Evolutionary conservation across 2,113 vertebrate genomes (phyloP).

Genomic region (Gobius niger): DNA sequence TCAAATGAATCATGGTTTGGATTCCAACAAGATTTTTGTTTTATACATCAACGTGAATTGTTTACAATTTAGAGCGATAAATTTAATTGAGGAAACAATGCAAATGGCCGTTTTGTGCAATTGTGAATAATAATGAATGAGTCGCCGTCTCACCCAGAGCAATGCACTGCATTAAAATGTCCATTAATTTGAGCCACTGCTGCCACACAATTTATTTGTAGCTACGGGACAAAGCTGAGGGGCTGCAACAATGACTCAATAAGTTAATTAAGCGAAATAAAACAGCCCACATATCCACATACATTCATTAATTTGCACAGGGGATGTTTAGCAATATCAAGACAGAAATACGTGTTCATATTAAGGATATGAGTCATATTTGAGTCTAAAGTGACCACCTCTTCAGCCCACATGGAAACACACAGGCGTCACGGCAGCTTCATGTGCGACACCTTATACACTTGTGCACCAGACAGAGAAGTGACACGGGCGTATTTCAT

Average conservation of each 20-base stretch:
- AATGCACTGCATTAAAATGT: slow-evolving; percentile 12
- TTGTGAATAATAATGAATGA: neutral
- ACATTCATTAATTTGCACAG: neutral
- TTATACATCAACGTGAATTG: neutral
- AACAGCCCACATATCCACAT: neutral
- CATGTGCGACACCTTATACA: slow-evolving; percentile 33
- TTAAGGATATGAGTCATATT: slow-evolving; percentile 58
- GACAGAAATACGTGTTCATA: neutral
- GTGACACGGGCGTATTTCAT: neutral
- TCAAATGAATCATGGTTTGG: slow-evolving; percentile 3
- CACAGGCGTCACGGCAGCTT: slow-evolving; percentile 46
- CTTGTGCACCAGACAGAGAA: slow-evolving; percentile 20
- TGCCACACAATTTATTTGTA: slow-evolving; percentile 41
- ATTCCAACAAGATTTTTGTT: neutral
- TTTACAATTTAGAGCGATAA: neutral
- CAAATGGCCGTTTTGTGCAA: neutral
- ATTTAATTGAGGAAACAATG: neutral
- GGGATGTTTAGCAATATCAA: neutral
- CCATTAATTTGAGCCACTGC: slow-evolving; percentile 24
- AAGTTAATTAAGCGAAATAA: slow-evolving; percentile 23
- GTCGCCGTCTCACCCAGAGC: neutral
- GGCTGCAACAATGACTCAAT: slow-evolving; percentile 38
- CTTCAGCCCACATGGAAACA: slow-evolving; percentile 62
- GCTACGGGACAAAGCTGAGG: slow-evolving; percentile 14
- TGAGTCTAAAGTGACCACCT: slow-evolving; percentile 53